Evolutionary conservation across 2,113 vertebrate species (phyloP), one percentile per base, ranked within the genome.

Genomic region (Madoqua kirkii): DNA sequence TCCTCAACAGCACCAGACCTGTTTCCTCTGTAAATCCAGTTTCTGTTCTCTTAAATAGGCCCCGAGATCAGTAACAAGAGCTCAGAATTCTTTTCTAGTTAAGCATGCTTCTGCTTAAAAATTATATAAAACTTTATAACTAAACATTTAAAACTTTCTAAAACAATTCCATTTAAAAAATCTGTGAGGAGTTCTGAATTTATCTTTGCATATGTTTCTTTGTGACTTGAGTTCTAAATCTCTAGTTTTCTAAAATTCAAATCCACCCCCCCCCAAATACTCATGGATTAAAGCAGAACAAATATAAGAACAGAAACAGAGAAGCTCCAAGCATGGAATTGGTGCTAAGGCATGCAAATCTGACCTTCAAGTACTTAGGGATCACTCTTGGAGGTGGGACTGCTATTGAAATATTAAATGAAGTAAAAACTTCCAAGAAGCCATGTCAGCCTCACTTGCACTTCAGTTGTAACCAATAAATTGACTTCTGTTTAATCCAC

Each of bases 211-310:
- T 7, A 31, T 48, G 3, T 83, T 59, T 31, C 10, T 50, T 79
- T 95, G 40, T 81, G 21, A 13, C 91, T 95, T 88, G 33, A 76
- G 29, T 82, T 91, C 3, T 13, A 60, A 95, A 43, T 55, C 10
- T 93, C 29, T 59, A 48, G 95, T 40, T 89, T 81, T 84, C n/a
- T 81, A n/a, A 64, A 74, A 36, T 7, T 55, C n/a, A 76, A 74
- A 74, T 57, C 59, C n/a, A n/a, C 8, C 2, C 15, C 54, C 48
- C 27, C 9, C 5, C 94, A 90, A 88, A 71, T 59, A 74, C 5
- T 71, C 19, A 14, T 62, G 21, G 16, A 52, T n/a, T 40, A 88
- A 85, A 31, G 2, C 4, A 76, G 12, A 84, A 36, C 17, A 59
- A 71, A 43, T 27, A 7, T 6, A 85, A 86, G 31, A 10, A 36